A percentile compares a stretch with the other conserved stretches of the same genome.
Evolutionary conservation across 1,140 invertebrate genomes (phyloP).

Genomic region (Calosoma granatense): DNA sequence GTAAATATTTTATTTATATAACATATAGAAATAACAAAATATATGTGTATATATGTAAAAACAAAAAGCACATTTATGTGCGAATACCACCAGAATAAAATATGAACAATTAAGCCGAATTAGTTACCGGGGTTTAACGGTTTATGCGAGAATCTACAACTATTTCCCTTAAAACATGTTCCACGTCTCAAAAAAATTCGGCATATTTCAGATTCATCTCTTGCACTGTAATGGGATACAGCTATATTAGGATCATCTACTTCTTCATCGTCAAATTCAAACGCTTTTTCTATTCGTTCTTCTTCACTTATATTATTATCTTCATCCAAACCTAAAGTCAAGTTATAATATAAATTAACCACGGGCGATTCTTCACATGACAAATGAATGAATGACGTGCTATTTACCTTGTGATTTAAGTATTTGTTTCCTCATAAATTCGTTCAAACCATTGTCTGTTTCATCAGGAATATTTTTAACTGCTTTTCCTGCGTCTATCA

Average conservation of each 20-base stretch:
- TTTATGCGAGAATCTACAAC: background rate
- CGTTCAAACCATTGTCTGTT: background rate
- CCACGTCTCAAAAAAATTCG: background rate
- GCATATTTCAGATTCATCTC: background rate
- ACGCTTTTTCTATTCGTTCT: background rate
- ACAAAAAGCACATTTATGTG: too few relatives aligned
- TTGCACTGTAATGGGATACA: background rate
- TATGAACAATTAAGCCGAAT: too few relatives aligned
- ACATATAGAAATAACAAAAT: too few relatives aligned
- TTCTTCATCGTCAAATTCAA: background rate
- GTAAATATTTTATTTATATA: too few relatives aligned
- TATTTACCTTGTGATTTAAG: conserved; percentile 3
- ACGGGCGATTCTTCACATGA: background rate
- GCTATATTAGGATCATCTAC: background rate
- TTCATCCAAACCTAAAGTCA: background rate
- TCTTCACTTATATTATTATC: background rate
- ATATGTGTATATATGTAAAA: too few relatives aligned
- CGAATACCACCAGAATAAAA: too few relatives aligned
- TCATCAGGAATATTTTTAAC: background rate
- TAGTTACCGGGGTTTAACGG: conserved; percentile 1
- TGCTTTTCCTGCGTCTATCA: background rate
- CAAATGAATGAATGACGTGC: too few relatives aligned
- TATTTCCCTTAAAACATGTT: background rate
- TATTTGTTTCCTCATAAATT: background rate
- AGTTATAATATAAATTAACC: background rate